Conservation (phyloP, 2,113 vertebrate species). For the Fulmarus glacialis region DNA sequence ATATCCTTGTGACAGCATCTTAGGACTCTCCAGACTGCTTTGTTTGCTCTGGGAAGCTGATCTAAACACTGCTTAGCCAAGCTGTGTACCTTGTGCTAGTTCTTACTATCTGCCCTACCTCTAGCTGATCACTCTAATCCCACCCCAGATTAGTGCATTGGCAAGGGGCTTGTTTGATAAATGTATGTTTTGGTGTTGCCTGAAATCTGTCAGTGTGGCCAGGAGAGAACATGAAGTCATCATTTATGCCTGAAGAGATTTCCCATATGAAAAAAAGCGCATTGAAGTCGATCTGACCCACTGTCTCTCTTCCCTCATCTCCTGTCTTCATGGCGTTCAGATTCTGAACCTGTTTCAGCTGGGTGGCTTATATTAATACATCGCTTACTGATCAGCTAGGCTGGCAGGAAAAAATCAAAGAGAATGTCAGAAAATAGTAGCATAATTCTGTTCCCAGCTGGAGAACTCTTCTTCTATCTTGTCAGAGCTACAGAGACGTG, state of each 20-base stretch:
- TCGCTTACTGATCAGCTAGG: not conserved
- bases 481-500: not conserved
- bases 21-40: not conserved
- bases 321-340: not conserved
- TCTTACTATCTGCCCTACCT: not conserved
- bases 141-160: not conserved
- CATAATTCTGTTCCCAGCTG: constrained; percentile 24
- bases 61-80: not conserved
- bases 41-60: not conserved
- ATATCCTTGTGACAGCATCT: not conserved
- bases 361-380: not conserved
- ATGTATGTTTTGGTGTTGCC: not conserved
- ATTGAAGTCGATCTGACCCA: not conserved
- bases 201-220: not conserved
- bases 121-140: not conserved
- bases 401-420: constrained; percentile 19
- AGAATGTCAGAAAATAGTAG: constrained; percentile 21
- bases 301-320: not conserved
- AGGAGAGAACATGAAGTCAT: not conserved
- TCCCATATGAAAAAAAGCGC: not conserved
- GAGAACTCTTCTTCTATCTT: not conserved
- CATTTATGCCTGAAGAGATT: not conserved
- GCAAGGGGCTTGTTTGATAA: not conserved
- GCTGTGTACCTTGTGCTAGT: not conserved
- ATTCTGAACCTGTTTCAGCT: not conserved